A percentile compares a stretch with the other conserved stretches of the same genome.
Evolutionary conservation across 2,888 invertebrate species (phyloP).

Genomic region (Callinectes sapidus): DNA sequence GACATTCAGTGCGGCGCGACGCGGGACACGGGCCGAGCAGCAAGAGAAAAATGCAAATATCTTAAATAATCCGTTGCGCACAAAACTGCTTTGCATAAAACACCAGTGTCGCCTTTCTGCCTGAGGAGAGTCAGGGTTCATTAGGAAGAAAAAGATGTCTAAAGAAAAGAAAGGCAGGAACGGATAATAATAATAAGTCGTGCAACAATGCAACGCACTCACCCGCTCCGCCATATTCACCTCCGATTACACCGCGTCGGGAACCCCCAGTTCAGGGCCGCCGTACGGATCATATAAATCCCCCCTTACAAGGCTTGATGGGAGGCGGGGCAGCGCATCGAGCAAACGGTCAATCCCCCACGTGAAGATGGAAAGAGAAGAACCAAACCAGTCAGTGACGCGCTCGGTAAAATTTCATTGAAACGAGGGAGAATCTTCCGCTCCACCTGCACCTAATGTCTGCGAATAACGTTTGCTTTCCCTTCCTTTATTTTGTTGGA

Average conservation of each 20-base stretch:
- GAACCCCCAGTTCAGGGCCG: conserved; percentile 11
- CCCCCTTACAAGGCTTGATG: conserved; percentile 26
- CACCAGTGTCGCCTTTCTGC: conserved; percentile 12
- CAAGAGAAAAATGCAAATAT: conserved; percentile 4
- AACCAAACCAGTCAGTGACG: conserved; percentile 21
- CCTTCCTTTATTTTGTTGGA: not conserved
- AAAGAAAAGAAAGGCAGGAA: conserved; percentile 7
- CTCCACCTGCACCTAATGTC: not conserved
- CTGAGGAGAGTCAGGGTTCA: conserved; percentile 19
- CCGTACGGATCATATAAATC: conserved; percentile 33
- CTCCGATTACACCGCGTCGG: conserved; percentile 7
- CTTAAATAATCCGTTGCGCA: conserved; percentile 15
- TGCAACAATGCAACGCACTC: conserved; percentile 27
- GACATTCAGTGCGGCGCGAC: not conserved
- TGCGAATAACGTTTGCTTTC: not conserved
- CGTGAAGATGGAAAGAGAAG: not conserved
- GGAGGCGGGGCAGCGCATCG: conserved; percentile 27
- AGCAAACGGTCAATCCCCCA: conserved; percentile 23
- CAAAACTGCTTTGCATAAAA: conserved; percentile 20
- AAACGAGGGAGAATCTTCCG: not conserved
- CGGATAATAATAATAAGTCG: conserved; percentile 18
- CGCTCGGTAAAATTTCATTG: conserved; percentile 17
- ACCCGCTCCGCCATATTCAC: conserved; percentile 19
- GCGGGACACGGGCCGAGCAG: not conserved
- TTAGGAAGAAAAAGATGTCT: conserved; percentile 20